Conservation (phyloP, 2,888 invertebrate genomes). For the Acronicta aceris region DNA sequence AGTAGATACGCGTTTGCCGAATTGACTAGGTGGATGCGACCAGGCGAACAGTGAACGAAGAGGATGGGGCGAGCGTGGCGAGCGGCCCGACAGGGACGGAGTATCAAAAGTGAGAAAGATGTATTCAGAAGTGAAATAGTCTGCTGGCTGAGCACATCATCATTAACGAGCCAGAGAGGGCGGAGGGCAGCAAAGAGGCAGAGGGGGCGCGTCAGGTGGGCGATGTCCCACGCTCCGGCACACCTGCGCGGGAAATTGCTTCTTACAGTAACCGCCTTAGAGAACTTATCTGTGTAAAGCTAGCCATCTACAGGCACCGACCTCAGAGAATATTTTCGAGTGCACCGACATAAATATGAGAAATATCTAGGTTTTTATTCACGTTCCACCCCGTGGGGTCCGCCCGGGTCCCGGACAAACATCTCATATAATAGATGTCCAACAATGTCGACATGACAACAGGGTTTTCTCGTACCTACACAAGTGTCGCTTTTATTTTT, state of each 20-base stretch:
- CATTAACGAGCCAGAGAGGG: conserved; percentile 92
- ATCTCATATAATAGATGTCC: conserved; percentile 82
- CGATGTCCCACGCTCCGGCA: conserved; percentile 85
- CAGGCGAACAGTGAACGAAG: conserved; percentile 80
- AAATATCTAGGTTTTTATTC: conserved; percentile 87
- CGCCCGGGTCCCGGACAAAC: conserved; percentile 73
- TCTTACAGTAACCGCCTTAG: conserved; percentile 77
- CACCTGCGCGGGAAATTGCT: conserved; percentile 84
- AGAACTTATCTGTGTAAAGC: conserved; percentile 75
- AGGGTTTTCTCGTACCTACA: conserved; percentile 65
- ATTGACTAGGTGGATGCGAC: conserved; percentile 89
- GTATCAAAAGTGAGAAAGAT: conserved; percentile 90
- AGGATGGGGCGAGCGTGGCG: conserved; percentile 72
- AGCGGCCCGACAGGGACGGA: conserved; percentile 74
- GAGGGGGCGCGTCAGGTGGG: conserved; percentile 90
- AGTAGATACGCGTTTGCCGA: conserved; percentile 89
- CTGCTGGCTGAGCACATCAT: conserved; percentile 94
- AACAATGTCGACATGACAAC: conserved; percentile 80
- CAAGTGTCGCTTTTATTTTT: conserved; percentile 59
- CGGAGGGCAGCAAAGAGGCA: conserved; percentile 89
- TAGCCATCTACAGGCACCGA: conserved; percentile 66
- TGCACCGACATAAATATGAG: conserved; percentile 88
- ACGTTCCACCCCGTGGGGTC: conserved; percentile 72
- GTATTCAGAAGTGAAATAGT: conserved; percentile 93
- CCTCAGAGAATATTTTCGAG: conserved; percentile 86